Evolutionary conservation across 2,888 invertebrate species (phyloP).

Genomic region (Keiferia lycopersicella): DNA sequence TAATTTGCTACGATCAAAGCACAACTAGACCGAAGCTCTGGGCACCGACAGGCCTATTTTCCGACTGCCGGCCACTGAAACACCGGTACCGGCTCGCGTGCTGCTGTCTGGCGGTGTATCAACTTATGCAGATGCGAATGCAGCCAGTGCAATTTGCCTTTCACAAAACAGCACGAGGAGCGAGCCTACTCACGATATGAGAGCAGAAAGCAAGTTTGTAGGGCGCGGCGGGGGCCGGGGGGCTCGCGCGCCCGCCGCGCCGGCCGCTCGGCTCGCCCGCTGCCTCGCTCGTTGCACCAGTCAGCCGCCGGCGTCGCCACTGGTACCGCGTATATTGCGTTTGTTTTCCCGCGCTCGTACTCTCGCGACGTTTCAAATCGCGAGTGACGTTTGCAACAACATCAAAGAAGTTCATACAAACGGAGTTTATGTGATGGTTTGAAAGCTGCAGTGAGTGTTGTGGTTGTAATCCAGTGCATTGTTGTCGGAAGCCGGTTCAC

Average conservation of each 20-base stretch:
- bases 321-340: slow-evolving; percentile 35
- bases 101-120: background rate
- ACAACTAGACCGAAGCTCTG: slow-evolving; percentile 6
- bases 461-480: slow-evolving; percentile 44
- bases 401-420: slow-evolving; percentile 44
- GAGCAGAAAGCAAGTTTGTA: slow-evolving; percentile 69
- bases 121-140: slow-evolving; percentile 32
- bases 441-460: slow-evolving; percentile 39
- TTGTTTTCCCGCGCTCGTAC: slow-evolving; percentile 42
- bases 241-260: slow-evolving; percentile 36
- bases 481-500: slow-evolving; percentile 52
- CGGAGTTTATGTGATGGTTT: slow-evolving; percentile 36
- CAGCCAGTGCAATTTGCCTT: slow-evolving; percentile 57
- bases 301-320: slow-evolving; percentile 45
- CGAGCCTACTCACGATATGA: slow-evolving; percentile 59
- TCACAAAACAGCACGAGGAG: slow-evolving; percentile 63
- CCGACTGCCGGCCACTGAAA: slow-evolving; percentile 11
- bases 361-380: slow-evolving; percentile 45
- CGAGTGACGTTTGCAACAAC: slow-evolving; percentile 42
- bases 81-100: slow-evolving; percentile 1
- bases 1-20: slow-evolving; percentile 11
- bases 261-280: slow-evolving; percentile 24
- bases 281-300: slow-evolving; percentile 40
- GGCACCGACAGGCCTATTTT: slow-evolving; percentile 8
- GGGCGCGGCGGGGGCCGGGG: slow-evolving; percentile 55